Base-by-base conservation (phyloP, 2,797 vertebrate genomes). In the Vipera ursinii region DNA sequence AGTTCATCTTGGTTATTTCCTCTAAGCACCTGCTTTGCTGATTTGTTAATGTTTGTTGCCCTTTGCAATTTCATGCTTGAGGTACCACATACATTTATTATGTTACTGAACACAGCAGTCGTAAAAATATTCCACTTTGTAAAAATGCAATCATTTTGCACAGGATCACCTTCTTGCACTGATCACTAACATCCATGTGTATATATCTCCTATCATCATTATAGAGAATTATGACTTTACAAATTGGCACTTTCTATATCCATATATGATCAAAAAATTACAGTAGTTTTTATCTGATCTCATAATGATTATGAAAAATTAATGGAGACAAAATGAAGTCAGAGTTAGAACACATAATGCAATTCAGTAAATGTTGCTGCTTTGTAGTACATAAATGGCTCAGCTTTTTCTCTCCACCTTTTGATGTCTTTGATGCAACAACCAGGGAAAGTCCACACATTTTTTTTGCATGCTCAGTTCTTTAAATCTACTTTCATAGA, bases 61-160 rank as follows among this genome's bases (percentile, higher is more conserved):
- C 87, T 87, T 88, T 96, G 95, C 94, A 96, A 95, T 96, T 96
- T 96, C 95, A 96, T 94, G 91, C 92, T 95, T 94, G 92, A 63
- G 88, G 95, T 95, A 94, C 96, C 93, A 94, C 94, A 90, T 85
- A 78, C 87, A 91, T 96, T 96, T 94, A 86, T 96, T 93, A 94
- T 5, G 55, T 92, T 90, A 86, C 94, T 95, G 86, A 88, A 95
- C 87, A 12, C 90, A 92, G 88, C 69, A 32, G 28, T 93, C 91
- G 90, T 61, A 59, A 95, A 95, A 94, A 93, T 90, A 89, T 57
- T 28, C 92, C 92, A 94, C 93, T 65, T 92, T 95, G 90, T 88
- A 95, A 90, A 95, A 65, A 95, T 93, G n/a, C 90, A 92, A 53
- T 28, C 22, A 86, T 82, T 89, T 89, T 88, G 55, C 14, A 73